phyloP scores from a whole-genome alignment of 1,140 invertebrate species.

The Drosophila ficusphila region DNA sequence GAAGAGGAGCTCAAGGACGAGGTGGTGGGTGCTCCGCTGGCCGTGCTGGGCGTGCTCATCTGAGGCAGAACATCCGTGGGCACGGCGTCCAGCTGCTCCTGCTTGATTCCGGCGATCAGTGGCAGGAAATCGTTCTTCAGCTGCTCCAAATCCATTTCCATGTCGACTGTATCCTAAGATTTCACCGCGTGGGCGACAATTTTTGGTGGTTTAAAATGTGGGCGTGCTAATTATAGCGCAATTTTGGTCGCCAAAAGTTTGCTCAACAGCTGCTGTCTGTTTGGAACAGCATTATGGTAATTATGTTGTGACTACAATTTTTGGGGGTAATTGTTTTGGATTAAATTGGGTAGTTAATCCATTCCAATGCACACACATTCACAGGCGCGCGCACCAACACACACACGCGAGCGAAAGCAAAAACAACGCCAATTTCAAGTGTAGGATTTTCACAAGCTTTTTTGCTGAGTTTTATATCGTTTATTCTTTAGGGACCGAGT shows the following conservation, averaged over 20 bases:
- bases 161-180: slow-evolving; percentile 32
- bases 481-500: slow-evolving; percentile 2
- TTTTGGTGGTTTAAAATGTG: slow-evolving; percentile 12
- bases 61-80: slow-evolving; percentile 62
- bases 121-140: slow-evolving; percentile 82
- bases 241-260: slow-evolving; percentile 5
- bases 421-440: slow-evolving; percentile 48
- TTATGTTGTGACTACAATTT: slow-evolving; percentile 20
- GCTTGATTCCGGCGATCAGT: slow-evolving; percentile 75
- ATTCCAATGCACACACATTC: slow-evolving; percentile 32
- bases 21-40: slow-evolving; percentile 61
- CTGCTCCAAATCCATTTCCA: slow-evolving; percentile 82
- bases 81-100: slow-evolving; percentile 77
- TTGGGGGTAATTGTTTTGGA: slow-evolving; percentile 18
- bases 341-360: slow-evolving; percentile 19
- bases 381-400: slow-evolving; percentile 18
- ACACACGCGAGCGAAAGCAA: slow-evolving; percentile 36
- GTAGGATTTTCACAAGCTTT: slow-evolving; percentile 45
- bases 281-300: slow-evolving; percentile 27
- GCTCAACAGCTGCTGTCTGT: slow-evolving; percentile 21
- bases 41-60: slow-evolving; percentile 34
- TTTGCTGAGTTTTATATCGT: slow-evolving; percentile 33
- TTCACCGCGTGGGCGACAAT: slow-evolving; percentile 21
- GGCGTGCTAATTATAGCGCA: slow-evolving; percentile 30
- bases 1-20: slow-evolving; percentile 72